phyloP scores from a whole-genome alignment of 2,888 invertebrate species.

The Drosophila vallismaia region DNA sequence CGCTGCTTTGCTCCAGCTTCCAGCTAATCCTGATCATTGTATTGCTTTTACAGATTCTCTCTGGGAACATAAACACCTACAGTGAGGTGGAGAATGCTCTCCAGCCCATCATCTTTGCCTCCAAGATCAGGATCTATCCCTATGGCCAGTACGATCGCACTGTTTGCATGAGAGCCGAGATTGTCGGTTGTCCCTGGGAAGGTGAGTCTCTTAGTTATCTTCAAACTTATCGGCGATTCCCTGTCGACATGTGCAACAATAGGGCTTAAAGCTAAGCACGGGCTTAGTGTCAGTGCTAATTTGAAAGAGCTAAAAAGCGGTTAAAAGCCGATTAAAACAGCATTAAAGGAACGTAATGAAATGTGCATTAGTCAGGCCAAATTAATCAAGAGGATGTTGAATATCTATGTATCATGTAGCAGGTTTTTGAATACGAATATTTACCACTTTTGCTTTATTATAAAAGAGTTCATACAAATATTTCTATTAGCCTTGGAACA shows the following conservation, averaged over 20 bases:
- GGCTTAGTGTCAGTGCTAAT: constrained; percentile 79
- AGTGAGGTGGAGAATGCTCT: constrained; percentile 89
- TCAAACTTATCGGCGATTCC: constrained; percentile 48
- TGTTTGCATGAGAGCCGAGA: constrained; percentile 92
- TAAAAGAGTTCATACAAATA: constrained; percentile 2
- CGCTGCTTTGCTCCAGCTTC: background rate
- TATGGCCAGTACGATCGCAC: constrained; percentile 91
- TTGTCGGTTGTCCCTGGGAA: constrained; percentile 91
- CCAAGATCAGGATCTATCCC: constrained; percentile 91
- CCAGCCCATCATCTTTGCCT: constrained; percentile 90
- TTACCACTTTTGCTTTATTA: background rate
- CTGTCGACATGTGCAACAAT: constrained; percentile 75
- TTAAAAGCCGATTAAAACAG: constrained; percentile 29
- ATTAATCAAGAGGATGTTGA: background rate
- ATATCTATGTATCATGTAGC: background rate
- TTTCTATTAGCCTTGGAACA: background rate
- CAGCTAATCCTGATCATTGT: background rate
- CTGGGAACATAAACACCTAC: constrained; percentile 92
- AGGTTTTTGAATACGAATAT: background rate
- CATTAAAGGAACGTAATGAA: constrained; percentile 21
- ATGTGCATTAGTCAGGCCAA: background rate
- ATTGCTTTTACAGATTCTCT: constrained; percentile 86
- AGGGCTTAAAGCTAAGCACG: constrained; percentile 73
- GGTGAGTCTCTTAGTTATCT: constrained; percentile 85
- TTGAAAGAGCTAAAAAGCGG: constrained; percentile 38